Conservation (phyloP, 2,888 invertebrate species). For the Caenorhabditis japonica region DNA sequence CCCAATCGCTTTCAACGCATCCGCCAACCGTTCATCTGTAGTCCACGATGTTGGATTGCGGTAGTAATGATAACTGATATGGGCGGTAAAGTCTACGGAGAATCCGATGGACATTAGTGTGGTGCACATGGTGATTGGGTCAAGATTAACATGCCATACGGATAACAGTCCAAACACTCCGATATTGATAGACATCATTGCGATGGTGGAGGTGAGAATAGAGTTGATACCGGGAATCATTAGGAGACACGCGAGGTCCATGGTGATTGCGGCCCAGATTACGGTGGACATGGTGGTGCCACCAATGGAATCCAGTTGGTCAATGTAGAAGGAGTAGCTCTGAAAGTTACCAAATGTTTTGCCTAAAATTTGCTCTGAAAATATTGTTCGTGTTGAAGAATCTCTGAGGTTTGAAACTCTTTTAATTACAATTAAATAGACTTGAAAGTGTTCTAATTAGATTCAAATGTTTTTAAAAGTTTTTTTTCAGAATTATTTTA, state of each 20-base stretch:
- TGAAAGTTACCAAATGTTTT: conserved; percentile 29
- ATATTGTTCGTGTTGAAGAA: neutral
- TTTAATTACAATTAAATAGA: too few relatives aligned
- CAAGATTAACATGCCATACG: conserved; percentile 67
- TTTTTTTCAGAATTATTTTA: too few relatives aligned
- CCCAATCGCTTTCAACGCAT: conserved; percentile 67
- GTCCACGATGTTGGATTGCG: conserved; percentile 63
- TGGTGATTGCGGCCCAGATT: conserved; percentile 65
- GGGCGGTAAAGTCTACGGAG: conserved; percentile 67
- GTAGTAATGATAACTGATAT: conserved; percentile 70
- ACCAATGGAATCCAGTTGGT: conserved; percentile 68
- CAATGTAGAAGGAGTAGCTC: conserved; percentile 70
- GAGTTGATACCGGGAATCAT: conserved; percentile 66
- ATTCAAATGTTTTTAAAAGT: too few relatives aligned
- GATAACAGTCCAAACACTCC: conserved; percentile 69
- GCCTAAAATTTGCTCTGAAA: neutral
- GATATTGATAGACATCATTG: conserved; percentile 69
- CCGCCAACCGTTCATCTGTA: conserved; percentile 62
- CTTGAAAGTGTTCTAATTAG: too few relatives aligned
- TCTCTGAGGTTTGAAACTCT: neutral
- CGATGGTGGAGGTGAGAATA: conserved; percentile 63
- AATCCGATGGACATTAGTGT: conserved; percentile 66
- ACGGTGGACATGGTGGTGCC: conserved; percentile 65
- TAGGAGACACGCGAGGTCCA: conserved; percentile 68
- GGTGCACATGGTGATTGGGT: conserved; percentile 71